A percentile compares a stretch with the other conserved stretches of the same genome.
These are phyloP conservation scores for Poeciliopsis gracilis DNA, from an alignment of 2,797 vertebrate genomes.

Conservation along the genomic window DNA sequence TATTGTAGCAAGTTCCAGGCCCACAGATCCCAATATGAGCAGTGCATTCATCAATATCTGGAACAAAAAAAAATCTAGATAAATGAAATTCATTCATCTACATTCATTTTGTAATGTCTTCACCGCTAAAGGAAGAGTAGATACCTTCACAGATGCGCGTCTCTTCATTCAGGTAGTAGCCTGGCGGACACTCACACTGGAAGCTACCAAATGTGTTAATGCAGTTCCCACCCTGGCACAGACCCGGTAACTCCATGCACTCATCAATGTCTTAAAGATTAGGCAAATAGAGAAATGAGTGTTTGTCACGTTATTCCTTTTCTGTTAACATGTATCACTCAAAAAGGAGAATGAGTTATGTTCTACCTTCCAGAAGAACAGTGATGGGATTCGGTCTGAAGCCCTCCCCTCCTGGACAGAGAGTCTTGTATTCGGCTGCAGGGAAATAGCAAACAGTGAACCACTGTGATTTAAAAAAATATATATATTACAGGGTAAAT, in stretches of 20 bases:
- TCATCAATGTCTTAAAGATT: constrained; percentile 88
- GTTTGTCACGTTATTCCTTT: neutral
- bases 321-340: neutral
- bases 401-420: constrained; percentile 94
- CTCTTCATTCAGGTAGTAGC: constrained; percentile 91
- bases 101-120: too few species aligned
- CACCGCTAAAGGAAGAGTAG: neutral
- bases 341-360: neutral
- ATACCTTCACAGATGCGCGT: constrained; percentile 92
- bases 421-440: constrained; percentile 92
- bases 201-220: constrained; percentile 96
- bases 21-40: constrained; percentile 89
- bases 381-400: constrained; percentile 95
- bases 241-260: constrained; percentile 92
- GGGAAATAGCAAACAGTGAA: constrained; percentile 12
- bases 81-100: neutral
- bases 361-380: constrained; percentile 92
- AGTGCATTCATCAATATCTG: constrained; percentile 93
- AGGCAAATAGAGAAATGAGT: constrained; percentile 8
- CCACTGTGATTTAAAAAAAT: neutral
- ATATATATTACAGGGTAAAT: neutral
- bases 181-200: constrained; percentile 91
- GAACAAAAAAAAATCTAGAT: neutral
- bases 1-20: constrained; percentile 94
- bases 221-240: constrained; percentile 93